phyloP scores from a whole-genome alignment of 2,888 invertebrate species.

The Netelia virgata region DNA sequence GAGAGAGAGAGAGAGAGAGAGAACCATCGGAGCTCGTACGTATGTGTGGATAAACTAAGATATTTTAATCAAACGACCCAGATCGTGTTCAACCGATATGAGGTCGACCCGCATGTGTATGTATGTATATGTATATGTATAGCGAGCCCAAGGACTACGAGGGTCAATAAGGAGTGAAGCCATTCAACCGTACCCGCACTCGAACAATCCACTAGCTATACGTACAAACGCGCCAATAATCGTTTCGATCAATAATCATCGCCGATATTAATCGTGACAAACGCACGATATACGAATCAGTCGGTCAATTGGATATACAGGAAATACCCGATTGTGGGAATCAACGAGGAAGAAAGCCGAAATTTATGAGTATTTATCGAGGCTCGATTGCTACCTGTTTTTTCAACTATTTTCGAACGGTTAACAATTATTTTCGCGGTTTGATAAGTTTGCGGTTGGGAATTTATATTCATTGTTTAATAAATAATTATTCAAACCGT shows the following conservation, averaged over 20 bases:
- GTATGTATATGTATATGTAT: not conserved
- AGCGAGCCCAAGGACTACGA: constrained; percentile 71
- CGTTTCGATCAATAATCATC: not conserved
- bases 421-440: too few relatives aligned
- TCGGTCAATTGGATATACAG: not conserved
- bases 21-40: not conserved
- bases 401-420: too few relatives aligned
- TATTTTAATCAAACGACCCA: constrained; percentile 72
- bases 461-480: too few relatives aligned
- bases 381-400: too few relatives aligned
- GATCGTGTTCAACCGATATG: constrained; percentile 76
- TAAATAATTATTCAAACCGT: too few relatives aligned
- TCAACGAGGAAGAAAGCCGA: not conserved
- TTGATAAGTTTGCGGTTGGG: too few relatives aligned
- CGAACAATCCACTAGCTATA: not conserved
- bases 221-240: not conserved
- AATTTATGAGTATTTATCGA: not conserved
- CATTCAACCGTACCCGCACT: constrained; percentile 48
- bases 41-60: constrained; percentile 43
- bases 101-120: constrained; percentile 74
- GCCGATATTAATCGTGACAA: not conserved
- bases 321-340: not conserved
- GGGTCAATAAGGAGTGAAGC: constrained; percentile 61
- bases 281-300: not conserved
- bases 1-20: constrained; percentile 28